These are phyloP conservation scores for Talpa occidentalis DNA, from an alignment of 2,113 vertebrate genomes.

Conservation along the genomic window DNA sequence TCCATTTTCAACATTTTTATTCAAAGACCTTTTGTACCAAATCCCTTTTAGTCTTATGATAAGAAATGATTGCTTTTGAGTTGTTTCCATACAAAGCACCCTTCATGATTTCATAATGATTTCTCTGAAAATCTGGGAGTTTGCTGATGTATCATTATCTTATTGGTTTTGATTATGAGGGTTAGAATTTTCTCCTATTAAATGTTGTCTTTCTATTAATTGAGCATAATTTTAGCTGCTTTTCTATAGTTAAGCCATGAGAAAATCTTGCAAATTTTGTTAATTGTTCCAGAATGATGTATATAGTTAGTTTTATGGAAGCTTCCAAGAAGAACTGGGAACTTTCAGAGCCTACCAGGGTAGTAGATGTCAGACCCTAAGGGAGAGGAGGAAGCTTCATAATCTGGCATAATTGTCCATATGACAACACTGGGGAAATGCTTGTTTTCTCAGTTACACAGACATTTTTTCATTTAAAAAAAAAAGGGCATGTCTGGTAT, in stretches of 20 bases:
- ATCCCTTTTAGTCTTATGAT: neutral
- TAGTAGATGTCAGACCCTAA: neutral
- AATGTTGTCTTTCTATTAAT: neutral
- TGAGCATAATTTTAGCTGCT: slow-evolving; percentile 35
- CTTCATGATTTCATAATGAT: slow-evolving; percentile 4
- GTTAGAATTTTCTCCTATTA: slow-evolving; percentile 28
- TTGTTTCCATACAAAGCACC: neutral
- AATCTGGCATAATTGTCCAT: neutral
- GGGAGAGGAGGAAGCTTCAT: neutral
- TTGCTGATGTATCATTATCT: slow-evolving; percentile 23
- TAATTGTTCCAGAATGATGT: neutral
- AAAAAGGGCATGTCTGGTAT: neutral
- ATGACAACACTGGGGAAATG: neutral
- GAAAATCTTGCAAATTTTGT: neutral
- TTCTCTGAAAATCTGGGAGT: slow-evolving; percentile 25
- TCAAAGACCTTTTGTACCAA: neutral
- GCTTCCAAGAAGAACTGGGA: neutral
- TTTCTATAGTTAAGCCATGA: neutral
- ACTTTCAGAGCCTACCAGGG: neutral
- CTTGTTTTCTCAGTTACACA: neutral
- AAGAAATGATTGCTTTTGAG: neutral
- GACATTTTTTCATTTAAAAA: slow-evolving; percentile 24
- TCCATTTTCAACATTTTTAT: neutral
- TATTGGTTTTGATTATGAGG: slow-evolving; percentile 18
- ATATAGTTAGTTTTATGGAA: neutral